These are phyloP conservation scores for Myotis findleyi DNA, from an alignment of 2,797 vertebrate genomes.

Conservation along the genomic window DNA sequence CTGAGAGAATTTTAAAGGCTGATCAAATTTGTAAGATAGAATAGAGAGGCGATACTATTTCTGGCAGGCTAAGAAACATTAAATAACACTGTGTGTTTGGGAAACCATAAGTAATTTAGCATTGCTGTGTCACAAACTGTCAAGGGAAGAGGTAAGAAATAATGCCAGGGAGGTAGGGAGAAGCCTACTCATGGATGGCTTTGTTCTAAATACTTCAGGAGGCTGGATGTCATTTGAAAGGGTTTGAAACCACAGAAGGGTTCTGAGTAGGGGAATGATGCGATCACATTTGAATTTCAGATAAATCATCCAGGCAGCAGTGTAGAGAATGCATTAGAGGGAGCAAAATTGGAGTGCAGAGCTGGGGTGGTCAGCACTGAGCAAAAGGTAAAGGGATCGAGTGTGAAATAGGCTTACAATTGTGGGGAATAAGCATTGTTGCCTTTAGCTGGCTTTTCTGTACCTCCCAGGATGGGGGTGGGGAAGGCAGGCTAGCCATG, in stretches of 20 bases:
- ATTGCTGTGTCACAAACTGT: constrained; percentile 9
- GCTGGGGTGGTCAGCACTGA: neutral
- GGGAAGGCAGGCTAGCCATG: neutral
- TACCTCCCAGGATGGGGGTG: neutral
- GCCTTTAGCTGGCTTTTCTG: neutral
- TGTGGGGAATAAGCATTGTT: neutral
- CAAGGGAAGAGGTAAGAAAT: constrained; percentile 6
- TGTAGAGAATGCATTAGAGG: neutral
- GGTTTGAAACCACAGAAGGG: constrained; percentile 45
- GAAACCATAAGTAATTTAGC: constrained; percentile 29
- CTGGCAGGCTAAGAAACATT: constrained; percentile 38
- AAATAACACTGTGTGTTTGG: constrained; percentile 43
- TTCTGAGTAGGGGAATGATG: constrained; percentile 1
- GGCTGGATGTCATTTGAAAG: constrained; percentile 48
- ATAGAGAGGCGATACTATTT: constrained; percentile 27
- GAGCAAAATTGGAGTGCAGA: neutral
- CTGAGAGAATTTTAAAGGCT: constrained; percentile 52
- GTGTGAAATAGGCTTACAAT: neutral
- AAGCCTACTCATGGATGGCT: neutral
- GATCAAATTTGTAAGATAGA: constrained; percentile 34
- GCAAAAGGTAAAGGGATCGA: neutral
- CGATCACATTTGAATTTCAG: constrained; percentile 65
- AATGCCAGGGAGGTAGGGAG: neutral
- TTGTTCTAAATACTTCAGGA: constrained; percentile 41
- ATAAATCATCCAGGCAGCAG: constrained; percentile 37